phyloP scores from a whole-genome alignment of 2,888 invertebrate genomes.

The Stenotaenia linearis region DNA sequence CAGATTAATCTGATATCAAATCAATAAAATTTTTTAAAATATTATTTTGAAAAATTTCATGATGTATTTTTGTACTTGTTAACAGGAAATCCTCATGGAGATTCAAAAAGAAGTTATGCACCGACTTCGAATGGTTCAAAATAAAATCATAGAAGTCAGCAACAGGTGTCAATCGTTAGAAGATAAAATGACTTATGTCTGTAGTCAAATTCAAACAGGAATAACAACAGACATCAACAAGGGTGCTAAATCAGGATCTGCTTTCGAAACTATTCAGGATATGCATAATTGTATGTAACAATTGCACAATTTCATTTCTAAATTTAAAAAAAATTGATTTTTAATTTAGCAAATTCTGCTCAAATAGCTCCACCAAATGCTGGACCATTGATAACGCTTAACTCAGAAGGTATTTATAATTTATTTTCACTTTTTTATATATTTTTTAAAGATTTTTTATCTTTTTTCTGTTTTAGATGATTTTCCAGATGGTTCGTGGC shows the following conservation, averaged over 20 bases:
- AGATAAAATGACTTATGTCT: slow-evolving; percentile 28
- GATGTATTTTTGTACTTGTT: too few species aligned
- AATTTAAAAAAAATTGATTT: not conserved
- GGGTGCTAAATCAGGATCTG: not conserved
- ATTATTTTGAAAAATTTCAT: too few species aligned
- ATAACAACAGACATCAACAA: not conserved
- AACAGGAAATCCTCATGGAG: not conserved
- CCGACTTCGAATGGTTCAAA: slow-evolving; percentile 29
- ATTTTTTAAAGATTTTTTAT: not conserved
- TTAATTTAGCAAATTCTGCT: not conserved
- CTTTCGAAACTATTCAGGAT: not conserved
- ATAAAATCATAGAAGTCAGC: slow-evolving; percentile 28
- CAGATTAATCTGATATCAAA: too few species aligned
- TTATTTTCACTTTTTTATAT: not conserved
- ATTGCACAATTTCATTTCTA: not conserved
- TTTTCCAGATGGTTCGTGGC: slow-evolving; percentile 52
- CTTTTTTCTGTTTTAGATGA: slow-evolving; percentile 41
- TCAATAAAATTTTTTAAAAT: too few species aligned
- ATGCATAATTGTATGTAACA: not conserved
- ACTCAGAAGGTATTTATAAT: slow-evolving; percentile 27
- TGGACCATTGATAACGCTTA: slow-evolving; percentile 30
- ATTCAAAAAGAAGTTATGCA: slow-evolving; percentile 27
- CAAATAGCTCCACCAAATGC: not conserved
- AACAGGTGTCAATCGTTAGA: slow-evolving; percentile 21
- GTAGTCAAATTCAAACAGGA: not conserved